phyloP scores from a whole-genome alignment of 2,888 invertebrate species.

The Muschampia plurimacula region DNA sequence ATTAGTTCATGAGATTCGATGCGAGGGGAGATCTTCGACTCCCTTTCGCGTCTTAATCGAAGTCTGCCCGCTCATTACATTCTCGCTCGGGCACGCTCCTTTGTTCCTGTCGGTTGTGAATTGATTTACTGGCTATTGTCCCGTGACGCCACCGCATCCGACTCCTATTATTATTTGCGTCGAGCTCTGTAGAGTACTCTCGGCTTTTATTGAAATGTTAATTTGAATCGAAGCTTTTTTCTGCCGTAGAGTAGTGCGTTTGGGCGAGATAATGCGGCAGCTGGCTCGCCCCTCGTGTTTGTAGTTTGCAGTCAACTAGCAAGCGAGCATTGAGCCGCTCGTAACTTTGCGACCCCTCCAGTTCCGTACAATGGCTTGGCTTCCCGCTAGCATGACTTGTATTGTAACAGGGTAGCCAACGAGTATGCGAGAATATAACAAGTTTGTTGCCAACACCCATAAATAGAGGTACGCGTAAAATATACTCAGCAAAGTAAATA shows the following conservation, averaged over 20 bases:
- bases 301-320: conserved; percentile 66
- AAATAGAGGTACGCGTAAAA: conserved; percentile 4
- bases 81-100: conserved; percentile 54
- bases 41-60: conserved; percentile 67
- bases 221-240: conserved; percentile 61
- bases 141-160: conserved; percentile 49
- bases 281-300: conserved; percentile 69
- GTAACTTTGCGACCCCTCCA: conserved; percentile 62
- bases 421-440: conserved; percentile 24
- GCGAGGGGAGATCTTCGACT: conserved; percentile 57
- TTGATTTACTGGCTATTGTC: conserved; percentile 79
- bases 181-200: conserved; percentile 53
- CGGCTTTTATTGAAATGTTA: conserved; percentile 66
- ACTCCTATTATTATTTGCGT: conserved; percentile 57
- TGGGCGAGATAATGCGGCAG: conserved; percentile 71
- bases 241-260: conserved; percentile 56
- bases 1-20: conserved; percentile 46
- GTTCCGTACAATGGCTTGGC: conserved; percentile 59
- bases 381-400: conserved; percentile 49
- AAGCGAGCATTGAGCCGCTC: conserved; percentile 61
- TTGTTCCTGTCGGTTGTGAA: conserved; percentile 67
- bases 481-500: neutral
- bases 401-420: conserved; percentile 36
- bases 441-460: conserved; percentile 20
- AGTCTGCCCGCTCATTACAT: conserved; percentile 53